phyloP scores from a whole-genome alignment of 2,888 invertebrate genomes.

The Theristus sp. region DNA sequence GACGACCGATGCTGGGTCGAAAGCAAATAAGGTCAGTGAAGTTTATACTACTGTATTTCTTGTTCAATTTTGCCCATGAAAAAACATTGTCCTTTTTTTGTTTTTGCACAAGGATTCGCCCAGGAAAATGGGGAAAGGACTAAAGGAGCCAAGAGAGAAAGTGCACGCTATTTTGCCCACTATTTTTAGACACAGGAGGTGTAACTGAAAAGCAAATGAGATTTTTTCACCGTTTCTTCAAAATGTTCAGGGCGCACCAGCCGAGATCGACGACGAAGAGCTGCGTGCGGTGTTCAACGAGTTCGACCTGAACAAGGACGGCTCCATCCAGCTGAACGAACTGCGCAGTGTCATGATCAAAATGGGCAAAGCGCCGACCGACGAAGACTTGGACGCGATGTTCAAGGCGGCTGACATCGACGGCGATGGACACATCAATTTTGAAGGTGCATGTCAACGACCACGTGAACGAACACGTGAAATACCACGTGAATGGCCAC shows the following conservation, averaged over 20 bases:
- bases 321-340: neutral
- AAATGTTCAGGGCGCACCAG: too few species aligned
- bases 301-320: conserved; percentile 1
- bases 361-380: conserved; percentile 27
- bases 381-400: conserved; percentile 26
- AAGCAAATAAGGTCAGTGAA: too few species aligned
- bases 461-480: too few species aligned
- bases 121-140: neutral
- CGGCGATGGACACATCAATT: conserved; percentile 23
- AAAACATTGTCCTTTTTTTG: too few species aligned
- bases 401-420: conserved; percentile 26
- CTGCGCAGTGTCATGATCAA: conserved; percentile 21
- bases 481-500: too few species aligned
- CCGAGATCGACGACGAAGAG: neutral
- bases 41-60: too few species aligned
- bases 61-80: too few species aligned
- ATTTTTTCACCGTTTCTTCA: too few species aligned
- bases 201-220: neutral
- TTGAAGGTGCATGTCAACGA: too few species aligned
- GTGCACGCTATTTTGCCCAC: neutral
- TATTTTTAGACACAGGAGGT: neutral
- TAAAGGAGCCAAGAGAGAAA: neutral
- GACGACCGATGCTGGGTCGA: neutral
- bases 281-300: neutral
- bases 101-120: neutral